phyloP scores from a whole-genome alignment of 2,888 invertebrate species.

The Thymelicus sylvestris region DNA sequence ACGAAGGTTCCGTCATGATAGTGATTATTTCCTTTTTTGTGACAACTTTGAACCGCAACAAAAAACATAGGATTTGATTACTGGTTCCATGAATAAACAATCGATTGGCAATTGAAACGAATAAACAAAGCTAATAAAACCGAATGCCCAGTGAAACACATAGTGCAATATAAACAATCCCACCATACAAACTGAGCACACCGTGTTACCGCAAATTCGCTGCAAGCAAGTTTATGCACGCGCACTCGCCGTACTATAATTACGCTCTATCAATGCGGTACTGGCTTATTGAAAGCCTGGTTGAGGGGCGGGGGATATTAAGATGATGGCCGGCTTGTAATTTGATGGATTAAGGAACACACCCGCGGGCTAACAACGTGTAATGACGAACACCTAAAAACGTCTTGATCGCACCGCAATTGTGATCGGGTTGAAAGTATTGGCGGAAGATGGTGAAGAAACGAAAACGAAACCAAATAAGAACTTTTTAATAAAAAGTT shows the following conservation, averaged over 20 bases:
- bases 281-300: constrained; percentile 80
- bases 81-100: constrained; percentile 31
- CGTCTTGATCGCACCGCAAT: constrained; percentile 52
- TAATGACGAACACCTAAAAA: constrained; percentile 73
- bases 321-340: constrained; percentile 80
- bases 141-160: constrained; percentile 12
- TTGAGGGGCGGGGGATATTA: constrained; percentile 80
- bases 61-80: constrained; percentile 14
- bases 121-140: constrained; percentile 32
- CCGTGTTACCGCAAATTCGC: constrained; percentile 69
- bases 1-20: constrained; percentile 15
- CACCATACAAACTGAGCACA: constrained; percentile 64
- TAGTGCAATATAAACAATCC: constrained; percentile 61
- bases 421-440: constrained; percentile 25
- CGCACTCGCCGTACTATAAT: constrained; percentile 71
- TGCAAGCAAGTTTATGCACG: constrained; percentile 62
- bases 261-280: constrained; percentile 81
- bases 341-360: constrained; percentile 81
- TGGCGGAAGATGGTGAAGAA: constrained; percentile 1
- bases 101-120: constrained; percentile 17
- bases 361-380: constrained; percentile 72
- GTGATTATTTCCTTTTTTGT: constrained; percentile 30
- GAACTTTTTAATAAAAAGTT: too few relatives aligned
- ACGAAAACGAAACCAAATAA: background rate
- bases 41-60: constrained; percentile 11